Base-by-base conservation (phyloP, 2,888 invertebrate species). In the Ophraella communa region DNA sequence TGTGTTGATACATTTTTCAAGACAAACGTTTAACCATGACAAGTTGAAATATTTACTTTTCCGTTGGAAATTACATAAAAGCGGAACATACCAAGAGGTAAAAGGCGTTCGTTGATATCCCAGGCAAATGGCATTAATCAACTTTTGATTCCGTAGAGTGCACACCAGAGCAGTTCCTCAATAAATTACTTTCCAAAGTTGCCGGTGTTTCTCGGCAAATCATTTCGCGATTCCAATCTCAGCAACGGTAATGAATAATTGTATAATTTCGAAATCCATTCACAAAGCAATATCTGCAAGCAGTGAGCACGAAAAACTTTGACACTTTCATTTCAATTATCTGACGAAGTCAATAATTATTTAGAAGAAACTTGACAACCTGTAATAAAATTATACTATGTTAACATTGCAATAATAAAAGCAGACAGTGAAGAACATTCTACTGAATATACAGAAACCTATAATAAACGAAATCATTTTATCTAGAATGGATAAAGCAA, bases 31-130 rank as follows among this genome's bases (percentile, higher is more conserved):
- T n/a, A n/a, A n/a, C n/a, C 14, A 45, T n/a, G 45, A 45, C 67
- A 69, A 71, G 66, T 71, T 67, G 63, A 67, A 35, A 7, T 39
- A 39, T 39, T 17, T 14, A 47, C 45, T 53, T 59, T 11, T 47
- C 47, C 21, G 27, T 5, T 14, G 23, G 8, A 54, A 20, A 30
- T 63, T 4, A 44, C 18, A 23, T 42, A 23, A 35, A 42, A 59
- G 24, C 55, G 54, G 35, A 54, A 54, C 45, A 54, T 45, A 42
- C 30, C 45, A 42, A 52, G 45, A 56, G 17, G 18, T 20, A 39
- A 54, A 54, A 33, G 23, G 17, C 56, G 57, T 47, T 47, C 45
- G 21, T 21, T 35, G 23, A n/a, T 27, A 42, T 42, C 27, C n/a
- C 44, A 14, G 18, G 17, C 24, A 42, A n/a, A 4, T 23, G 51